A percentile compares a stretch with the other conserved stretches of the same genome.
Conservation (phyloP, 2,113 vertebrate species). For the Nesoenas mayeri region DNA sequence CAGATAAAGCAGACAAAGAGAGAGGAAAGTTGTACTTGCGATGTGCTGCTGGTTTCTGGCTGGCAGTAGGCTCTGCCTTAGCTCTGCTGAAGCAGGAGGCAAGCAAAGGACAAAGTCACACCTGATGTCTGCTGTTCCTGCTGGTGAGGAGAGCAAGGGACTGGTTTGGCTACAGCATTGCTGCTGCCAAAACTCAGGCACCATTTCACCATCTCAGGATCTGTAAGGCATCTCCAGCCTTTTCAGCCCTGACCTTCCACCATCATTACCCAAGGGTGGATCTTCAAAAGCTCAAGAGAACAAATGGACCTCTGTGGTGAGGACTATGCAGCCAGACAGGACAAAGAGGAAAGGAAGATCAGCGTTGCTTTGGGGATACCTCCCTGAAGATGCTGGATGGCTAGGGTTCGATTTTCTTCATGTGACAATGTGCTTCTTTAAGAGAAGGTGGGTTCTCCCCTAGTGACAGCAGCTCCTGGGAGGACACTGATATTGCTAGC, state of each 20-base stretch:
- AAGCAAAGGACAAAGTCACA: accelerated
- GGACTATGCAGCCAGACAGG: neutral
- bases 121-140: neutral
- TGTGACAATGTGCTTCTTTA: neutral
- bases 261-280: neutral
- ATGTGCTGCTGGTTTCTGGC: neutral
- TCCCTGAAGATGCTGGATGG: neutral
- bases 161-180: neutral
- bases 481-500: neutral
- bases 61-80: neutral
- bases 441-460: neutral
- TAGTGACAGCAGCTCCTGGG: neutral
- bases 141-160: neutral
- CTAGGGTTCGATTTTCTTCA: neutral
- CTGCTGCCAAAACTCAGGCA: neutral
- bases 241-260: neutral
- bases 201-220: neutral
- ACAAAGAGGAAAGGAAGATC: neutral
- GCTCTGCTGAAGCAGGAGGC: neutral
- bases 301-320: neutral
- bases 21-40: neutral
- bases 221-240: neutral
- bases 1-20: neutral
- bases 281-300: neutral
- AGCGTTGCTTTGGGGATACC: neutral